These are phyloP conservation scores for Drosophila chauvacae DNA, from an alignment of 1,140 invertebrate genomes.

Conservation along the genomic window DNA sequence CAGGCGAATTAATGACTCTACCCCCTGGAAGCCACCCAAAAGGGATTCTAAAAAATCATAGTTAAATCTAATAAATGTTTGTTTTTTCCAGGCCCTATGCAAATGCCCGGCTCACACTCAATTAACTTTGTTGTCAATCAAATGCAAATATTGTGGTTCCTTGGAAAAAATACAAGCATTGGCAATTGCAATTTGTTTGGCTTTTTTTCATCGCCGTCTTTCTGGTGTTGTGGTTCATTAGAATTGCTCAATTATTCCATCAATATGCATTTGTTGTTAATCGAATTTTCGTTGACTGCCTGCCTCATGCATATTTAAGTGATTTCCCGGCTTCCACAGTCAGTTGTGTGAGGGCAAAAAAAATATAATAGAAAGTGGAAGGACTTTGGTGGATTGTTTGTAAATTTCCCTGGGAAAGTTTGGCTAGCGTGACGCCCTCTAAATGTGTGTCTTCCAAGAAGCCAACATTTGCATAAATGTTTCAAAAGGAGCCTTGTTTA, in stretches of 20 bases:
- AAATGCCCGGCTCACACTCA: constrained; percentile 70
- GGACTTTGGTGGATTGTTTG: constrained; percentile 16
- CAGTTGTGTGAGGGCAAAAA: constrained; percentile 15
- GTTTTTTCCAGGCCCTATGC: constrained; percentile 65
- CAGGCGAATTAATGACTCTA: constrained; percentile 61
- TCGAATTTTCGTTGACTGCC: constrained; percentile 64
- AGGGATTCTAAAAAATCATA: constrained; percentile 48
- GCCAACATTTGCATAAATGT: constrained; percentile 34
- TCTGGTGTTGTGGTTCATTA: constrained; percentile 73
- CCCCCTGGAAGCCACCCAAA: constrained; percentile 44
- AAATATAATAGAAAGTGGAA: constrained; percentile 12
- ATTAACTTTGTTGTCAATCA: constrained; percentile 83
- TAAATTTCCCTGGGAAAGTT: constrained; percentile 71
- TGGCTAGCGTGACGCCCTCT: constrained; percentile 58
- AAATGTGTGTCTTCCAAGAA: constrained; percentile 13
- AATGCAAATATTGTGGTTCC: constrained; percentile 78
- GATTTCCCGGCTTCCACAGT: constrained; percentile 21
- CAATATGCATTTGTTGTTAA: constrained; percentile 82
- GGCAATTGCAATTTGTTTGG: constrained; percentile 67
- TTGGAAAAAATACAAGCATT: constrained; percentile 27
- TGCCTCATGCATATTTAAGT: constrained; percentile 78
- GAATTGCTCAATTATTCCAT: constrained; percentile 84
- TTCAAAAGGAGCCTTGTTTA: constrained; percentile 20
- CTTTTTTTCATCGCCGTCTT: constrained; percentile 33
- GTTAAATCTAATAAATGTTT: constrained; percentile 81